Evolutionary conservation across 2,888 invertebrate genomes (phyloP), one percentile per base, ranked within the genome.

Genomic region (Odontothrips loti): DNA sequence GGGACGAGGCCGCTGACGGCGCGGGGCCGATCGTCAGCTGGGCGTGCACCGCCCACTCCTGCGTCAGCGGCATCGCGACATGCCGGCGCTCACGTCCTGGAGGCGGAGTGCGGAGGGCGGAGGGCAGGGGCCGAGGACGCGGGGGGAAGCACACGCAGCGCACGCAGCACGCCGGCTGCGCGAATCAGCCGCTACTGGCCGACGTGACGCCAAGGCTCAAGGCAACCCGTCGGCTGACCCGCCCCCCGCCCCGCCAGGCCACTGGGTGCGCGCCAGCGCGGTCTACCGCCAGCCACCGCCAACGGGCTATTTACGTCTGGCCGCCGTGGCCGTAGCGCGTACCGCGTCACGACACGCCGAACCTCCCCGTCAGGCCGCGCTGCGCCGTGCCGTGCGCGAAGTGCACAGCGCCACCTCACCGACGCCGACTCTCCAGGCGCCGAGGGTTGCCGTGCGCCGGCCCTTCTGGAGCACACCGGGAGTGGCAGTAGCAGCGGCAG

Each of bases 1-100:
- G 89, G 84, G 82, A 86, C 85, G 85, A 88, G 87, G 8, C 89
- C 87, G 84, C 89, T 88, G 79, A 85, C 84, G 84, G 84, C 83
- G 58, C 58, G 82, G 91, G 91, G 75, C 90, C 90, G 80, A 91
- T 90, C 17, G 91, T 92, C 83, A 93, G 89, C 85, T 93, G 92
- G 81, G 91, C 95, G 86, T 90, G 92, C 84, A 93, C 91, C 63
- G 91, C 90, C 92, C 92, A 93, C 85, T 92, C 92, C 83, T 91
- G 91, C 43, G 89, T 89, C 68, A 88, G 68, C 68, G 68, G 68
- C 68, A 75, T 75, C 23, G 27, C 27, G 80, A 81, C 79, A 34
- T 82, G 82, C 34, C 48, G 23, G 11, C 27, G 20, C 17, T 11
- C 17, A 17, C 58, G 58, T 17, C 15, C 58, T n/a, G 58, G 58